Base-by-base conservation (phyloP, 2,113 vertebrate species). In the Dasyprocta punctata region DNA sequence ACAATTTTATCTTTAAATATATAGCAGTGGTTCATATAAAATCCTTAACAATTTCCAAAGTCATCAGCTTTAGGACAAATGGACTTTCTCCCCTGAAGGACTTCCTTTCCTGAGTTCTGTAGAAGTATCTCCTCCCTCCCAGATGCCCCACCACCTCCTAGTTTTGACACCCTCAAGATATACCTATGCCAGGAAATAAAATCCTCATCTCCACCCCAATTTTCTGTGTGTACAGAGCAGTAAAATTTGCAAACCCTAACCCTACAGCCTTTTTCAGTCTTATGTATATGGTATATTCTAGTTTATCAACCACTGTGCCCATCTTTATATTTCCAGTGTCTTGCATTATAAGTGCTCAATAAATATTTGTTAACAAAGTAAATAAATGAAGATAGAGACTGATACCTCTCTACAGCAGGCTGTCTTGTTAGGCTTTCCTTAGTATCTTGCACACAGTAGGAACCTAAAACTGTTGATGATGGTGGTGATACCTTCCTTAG, bases 1-100 rank as follows among this genome's bases (percentile, higher is more conserved):
- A 71, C 56, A 47, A n/a, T 85, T 77, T 81, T 85, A 63, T 71
- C 73, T 87, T 47, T 77, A 94, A 89, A 30, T 92, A 78, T 17
- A 85, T 78, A 85, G 75, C 1, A 13, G 20, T 5, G 7, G 28
- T 8, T 96, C n/a, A 36, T 14, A 49, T 75, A 85, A 85, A 85
- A 87, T 67, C 38, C 17, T 94, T 65, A 86, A 44, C 36, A 13
- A 6, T 47, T 94, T 91, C 84, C 7, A 90, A 88, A 95, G 65
- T 54, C 30, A 82, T 52, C 89, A 41, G n/a, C 26, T 90, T 88
- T 38, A 41, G 52, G 41, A n/a, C 30, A 65, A 41, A 69, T 44
- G 12, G 56, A 47, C 49, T 90, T 89, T 88, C 8, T 91, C 9
- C 54, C 28, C 11, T 0, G 16, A 73, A 22, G 60, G 73, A 63